Evolutionary conservation across 2,797 vertebrate genomes (phyloP), one percentile per base, ranked within the genome.

Genomic region (Danio choprae): DNA sequence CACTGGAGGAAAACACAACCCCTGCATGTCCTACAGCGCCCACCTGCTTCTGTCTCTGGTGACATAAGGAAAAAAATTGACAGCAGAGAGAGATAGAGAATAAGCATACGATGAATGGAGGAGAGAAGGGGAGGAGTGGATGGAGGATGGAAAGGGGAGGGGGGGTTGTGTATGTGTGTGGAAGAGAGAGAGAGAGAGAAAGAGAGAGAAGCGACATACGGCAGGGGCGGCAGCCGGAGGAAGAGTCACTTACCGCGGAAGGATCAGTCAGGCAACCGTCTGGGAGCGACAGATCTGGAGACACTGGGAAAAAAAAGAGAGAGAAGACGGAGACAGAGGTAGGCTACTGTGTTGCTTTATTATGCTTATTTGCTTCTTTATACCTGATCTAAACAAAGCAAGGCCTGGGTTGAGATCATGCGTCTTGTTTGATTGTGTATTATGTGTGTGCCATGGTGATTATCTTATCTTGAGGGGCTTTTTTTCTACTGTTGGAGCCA

Each of bases 21-120:
- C 41, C 73, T 77, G 55, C 20, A 63, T 81, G 73, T 84, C 79
- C 73, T 82, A 80, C 80, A 80, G 80, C 84, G 68, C 82, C 80
- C 82, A 84, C 77, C 82, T 86, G 79, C 80, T 79, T 81, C 71
- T 79, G 65, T 73, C 18, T 75, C 15, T 63, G 65, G 76, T 74
- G 85, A 87, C 70, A 78, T 83, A 84, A 87, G 81, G 9, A 20
- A 55, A 63, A 53, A 29, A 29, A 29, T 29, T 43, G 13, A 40
- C 20, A 65, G 41, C 38, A 68, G 69, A 80, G 38, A 69, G 15
- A 53, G 55, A 77, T 51, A 50, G 51, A 53, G 38, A 70, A 29
- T 29, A 29, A 29, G 22, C 59, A 18, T 18, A 83, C 80, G 48
- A 84, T 88, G 79, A 69, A 77, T 83, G 46, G n/a, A 75, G 75